Evolutionary conservation across 2,888 invertebrate species (phyloP), one percentile per base, ranked within the genome.

Genomic region (Habrosyne pyritoides): DNA sequence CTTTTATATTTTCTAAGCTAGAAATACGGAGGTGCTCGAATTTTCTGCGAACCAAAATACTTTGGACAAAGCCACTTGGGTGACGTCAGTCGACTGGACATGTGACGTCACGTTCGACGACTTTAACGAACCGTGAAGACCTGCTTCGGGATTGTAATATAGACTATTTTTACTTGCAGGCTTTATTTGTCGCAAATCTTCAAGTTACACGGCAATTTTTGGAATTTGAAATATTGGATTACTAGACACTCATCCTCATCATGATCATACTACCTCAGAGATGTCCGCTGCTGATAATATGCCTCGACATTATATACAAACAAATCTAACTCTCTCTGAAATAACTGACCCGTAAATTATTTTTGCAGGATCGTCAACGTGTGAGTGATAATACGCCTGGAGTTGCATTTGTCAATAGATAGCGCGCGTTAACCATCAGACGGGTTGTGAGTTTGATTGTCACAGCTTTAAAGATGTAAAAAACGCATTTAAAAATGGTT

Each of bases 71-170:
- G 53, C 24, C 33, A 33, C 48, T 33, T 33, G 54, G 42, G 47
- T 52, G 52, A 50, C 54, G 47, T 14, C 53, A 21, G 28, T 18
- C 50, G 48, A 62, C 57, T 64, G 65, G 66, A 65, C 64, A 66
- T 61, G 54, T 64, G 64, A 59, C 59, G 59, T 69, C 68, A 66
- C 66, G 66, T 69, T 59, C 63, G 64, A 63, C 56, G 54, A 46
- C 55, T 61, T 49, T 69, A 71, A 71, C 71, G 67, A 71, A 71
- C 67, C 69, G 57, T 67, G 57, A 50, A 21, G 21, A 30, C 50
- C 21, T 10, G 28, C 21, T 21, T 21, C 18, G 21, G 18, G 30
- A 21, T 21, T 21, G 30, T 50, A 22, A 28, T 50, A 28, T 50
- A 30, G 18, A 30, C 28, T 50, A 28, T 50, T 50, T 50, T 28